Evolutionary conservation across 2,113 vertebrate species (phyloP).

Genomic region (Clinocottus analis): DNA sequence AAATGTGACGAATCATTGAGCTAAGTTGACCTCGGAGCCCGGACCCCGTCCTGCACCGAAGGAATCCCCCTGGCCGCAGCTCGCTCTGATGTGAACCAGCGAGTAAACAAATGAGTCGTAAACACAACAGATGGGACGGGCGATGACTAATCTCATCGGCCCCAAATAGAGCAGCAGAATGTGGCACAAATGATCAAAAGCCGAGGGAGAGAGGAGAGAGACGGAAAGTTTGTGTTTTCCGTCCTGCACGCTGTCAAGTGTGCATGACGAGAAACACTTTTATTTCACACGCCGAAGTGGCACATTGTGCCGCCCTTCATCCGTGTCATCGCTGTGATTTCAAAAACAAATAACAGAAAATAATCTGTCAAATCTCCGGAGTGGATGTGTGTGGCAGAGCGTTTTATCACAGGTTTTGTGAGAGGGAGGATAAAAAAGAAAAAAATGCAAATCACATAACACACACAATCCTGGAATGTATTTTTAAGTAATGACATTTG

Average conservation of each 20-base stretch:
- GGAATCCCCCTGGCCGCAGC: constrained; percentile 46
- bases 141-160: constrained; percentile 60
- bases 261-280: constrained; percentile 40
- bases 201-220: neutral
- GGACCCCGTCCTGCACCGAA: constrained; percentile 18
- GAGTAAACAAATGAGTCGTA: constrained; percentile 76
- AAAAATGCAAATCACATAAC: constrained; percentile 24
- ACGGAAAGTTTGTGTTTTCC: constrained; percentile 38
- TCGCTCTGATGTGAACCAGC: constrained; percentile 62
- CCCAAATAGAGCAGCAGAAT: constrained; percentile 38
- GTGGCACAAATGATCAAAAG: constrained; percentile 42
- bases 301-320: constrained; percentile 10
- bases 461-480: constrained; percentile 47
- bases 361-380: constrained; percentile 43
- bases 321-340: constrained; percentile 42
- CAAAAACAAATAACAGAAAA: constrained; percentile 51
- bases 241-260: constrained; percentile 14
- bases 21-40: constrained; percentile 54
- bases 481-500: constrained; percentile 44
- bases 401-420: constrained; percentile 38
- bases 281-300: constrained; percentile 55
- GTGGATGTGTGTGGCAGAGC: constrained; percentile 38
- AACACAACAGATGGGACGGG: constrained; percentile 73
- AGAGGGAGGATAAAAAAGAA: neutral
- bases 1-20: constrained; percentile 56